Base-by-base conservation (phyloP, 2,888 invertebrate genomes). In the Ormyrus labotus region DNA sequence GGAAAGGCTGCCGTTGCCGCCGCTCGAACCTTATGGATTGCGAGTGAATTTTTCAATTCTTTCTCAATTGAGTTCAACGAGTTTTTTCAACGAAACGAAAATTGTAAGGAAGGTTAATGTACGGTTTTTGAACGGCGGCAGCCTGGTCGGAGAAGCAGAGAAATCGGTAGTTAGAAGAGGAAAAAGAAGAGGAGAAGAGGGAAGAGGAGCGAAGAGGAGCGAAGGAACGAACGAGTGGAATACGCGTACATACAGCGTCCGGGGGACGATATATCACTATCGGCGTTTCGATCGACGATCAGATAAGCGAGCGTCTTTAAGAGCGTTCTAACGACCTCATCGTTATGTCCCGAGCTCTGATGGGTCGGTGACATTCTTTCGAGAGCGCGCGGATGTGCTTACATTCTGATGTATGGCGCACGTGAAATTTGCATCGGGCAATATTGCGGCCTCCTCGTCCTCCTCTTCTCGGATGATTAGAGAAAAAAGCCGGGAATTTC, bases 261-360 rank as follows among this genome's bases (percentile, higher is more conserved):
- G 69, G 45, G 61, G 60, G 76, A 55, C 77, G 77, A 77, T 77
- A 77, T 70, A 77, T 77, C 77, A 77, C 77, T 77, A 77, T 77
- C 77, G 77, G 77, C 77, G 77, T 77, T 19, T 77, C 77, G 77
- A 77, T 64, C 76, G 76, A n/a, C 55, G 69, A 77, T 77, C 77
- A 68, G 77, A 77, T 77, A 77, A 77, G 77, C 77, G 51, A 45
- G 75, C 70, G 64, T 77, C 72, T 78, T 78, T 78, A 72, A 78
- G 72, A 68, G 34, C 61, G 48, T 71, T 76, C 75, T 80, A 80
- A 80, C 75, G 70, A 76, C 75, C 71, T 80, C 75, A 68, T 76
- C 75, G 75, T 80, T 76, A 80, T 75, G 71, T 80, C 61, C 55
- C 61, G n/a, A 9, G 53, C 45, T 60, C 67, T 64, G 69, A 77